Evolutionary conservation across 1,140 invertebrate species (phyloP), one percentile per base, ranked within the genome.

Genomic region (Pachypeltis micranthus): DNA sequence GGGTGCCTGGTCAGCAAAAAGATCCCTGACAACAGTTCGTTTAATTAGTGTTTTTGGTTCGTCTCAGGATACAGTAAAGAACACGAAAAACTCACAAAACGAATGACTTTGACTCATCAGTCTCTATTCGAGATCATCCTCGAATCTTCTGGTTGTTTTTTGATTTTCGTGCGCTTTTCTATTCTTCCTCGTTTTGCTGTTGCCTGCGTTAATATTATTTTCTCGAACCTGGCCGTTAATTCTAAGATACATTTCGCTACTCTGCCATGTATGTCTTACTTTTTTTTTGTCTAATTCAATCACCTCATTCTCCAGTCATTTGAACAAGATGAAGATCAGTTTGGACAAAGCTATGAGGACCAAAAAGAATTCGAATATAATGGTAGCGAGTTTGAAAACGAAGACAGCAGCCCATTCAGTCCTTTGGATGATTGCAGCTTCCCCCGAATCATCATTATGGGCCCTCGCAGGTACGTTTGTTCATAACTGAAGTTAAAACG

Each of bases 381-480:
- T 67, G 79, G 78, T 0, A 85, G 87, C 67, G 78, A 76, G 31
- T 79, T 80, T 59, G 78, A 62, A 28, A 63, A 65, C 10, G 79
- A 63, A 77, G 79, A 65, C 79, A 76, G 79, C 51, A 87, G 90
- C 71, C 83, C 47, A 14, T 21, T 16, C 21, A 51, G 47, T 21
- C 57, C 24, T 14, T 27, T 27, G 26, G 57, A 59, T 28, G 57
- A 87, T 70, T 16, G 47, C 19, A 21, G 23, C 21, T 94, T 93
- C 72, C 95, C 96, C 26, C 83, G 92, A 69, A 96, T 98, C 70
- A 75, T 98, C 26, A 77, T 98, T 28, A 98, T 98, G 94, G 96
- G 95, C 14, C 79, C 97, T 26, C 80, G 93, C 73, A 87, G 93
- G 90, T 91, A 51, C 19, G 7, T n/a, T n/a, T n/a, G n/a, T n/a